Base-by-base conservation (phyloP, 2,113 vertebrate genomes). In the Coreoperca whiteheadi region DNA sequence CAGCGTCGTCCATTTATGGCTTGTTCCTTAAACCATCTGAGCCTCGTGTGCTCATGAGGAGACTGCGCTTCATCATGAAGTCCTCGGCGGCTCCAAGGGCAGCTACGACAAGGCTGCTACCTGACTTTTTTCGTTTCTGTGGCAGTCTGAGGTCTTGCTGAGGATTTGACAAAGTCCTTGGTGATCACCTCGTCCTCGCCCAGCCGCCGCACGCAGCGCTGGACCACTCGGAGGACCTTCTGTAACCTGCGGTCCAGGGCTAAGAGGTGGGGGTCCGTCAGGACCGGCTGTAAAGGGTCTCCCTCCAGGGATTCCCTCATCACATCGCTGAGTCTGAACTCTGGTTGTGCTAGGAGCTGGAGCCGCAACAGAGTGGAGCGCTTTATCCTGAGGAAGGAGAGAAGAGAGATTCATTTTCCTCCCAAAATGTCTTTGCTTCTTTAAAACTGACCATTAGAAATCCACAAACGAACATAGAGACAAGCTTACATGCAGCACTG, bases 401-500 rank as follows among this genome's bases (percentile, higher is more conserved):
- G 20, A 1, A 53, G 15, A 54, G 10, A 11, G 23, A 28, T 3
- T 65, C 3, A 46, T 28, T 59, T 65, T 20, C 37, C 14, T 41
- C 0, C 2, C 34, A 25, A 15, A 21, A n/a, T 41, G 1, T 54
- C 43, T 23, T 25, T 2, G 12, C 41, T 3, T 43, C 43, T 23
- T 25, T 8, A 25, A 71, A 57, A n/a, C 5, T 8, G 21, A 34
- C 28, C 30, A 30, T 21, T 4, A 53, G 20, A 32, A 61, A 39
- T 15, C 12, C 39, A 53, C 12, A 41, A 53, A 32, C 15, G 15
- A 7, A 59, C 9, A 1, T 48, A 18, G 46, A 48, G 46, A 18
- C 46, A 18, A 18, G 16, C 97, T 97, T 90, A 99, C 98, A 94
- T 90, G 95, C 98, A 99, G 67, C 98, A 99, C 93, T 99, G 98